Evolutionary conservation across 2,113 vertebrate genomes (phyloP).

Genomic region (Tupaia chinensis): DNA sequence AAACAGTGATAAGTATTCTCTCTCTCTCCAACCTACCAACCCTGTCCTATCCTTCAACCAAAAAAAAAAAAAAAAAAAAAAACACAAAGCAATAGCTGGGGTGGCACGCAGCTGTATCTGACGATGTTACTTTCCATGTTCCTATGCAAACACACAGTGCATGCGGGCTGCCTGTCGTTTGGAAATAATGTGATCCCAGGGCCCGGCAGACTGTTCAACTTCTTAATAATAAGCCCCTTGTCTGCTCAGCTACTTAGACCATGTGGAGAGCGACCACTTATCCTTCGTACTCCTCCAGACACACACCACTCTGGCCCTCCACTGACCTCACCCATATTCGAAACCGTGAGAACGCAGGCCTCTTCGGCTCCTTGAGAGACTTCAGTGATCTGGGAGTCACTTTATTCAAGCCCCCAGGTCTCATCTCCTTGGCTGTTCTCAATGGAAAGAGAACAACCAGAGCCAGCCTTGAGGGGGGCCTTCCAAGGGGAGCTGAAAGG

Average conservation of each 20-base stretch:
- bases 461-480: not conserved
- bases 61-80: slow-evolving; percentile 35
- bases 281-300: not conserved
- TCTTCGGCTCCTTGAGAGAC: not conserved
- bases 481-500: not conserved
- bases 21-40: not conserved
- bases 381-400: not conserved
- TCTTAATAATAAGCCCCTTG: not conserved
- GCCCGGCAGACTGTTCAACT: not conserved
- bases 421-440: not conserved
- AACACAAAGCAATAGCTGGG: not conserved
- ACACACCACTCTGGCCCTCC: not conserved
- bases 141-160: not conserved
- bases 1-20: not conserved
- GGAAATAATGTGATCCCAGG: not conserved
- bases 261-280: not conserved
- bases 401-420: not conserved
- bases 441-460: not conserved
- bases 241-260: not conserved
- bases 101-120: not conserved
- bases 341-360: not conserved
- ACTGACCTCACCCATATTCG: not conserved
- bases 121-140: not conserved
- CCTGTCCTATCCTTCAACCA: not conserved
- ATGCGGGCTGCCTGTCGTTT: not conserved